Evolutionary conservation across 1,140 invertebrate genomes (phyloP).

Genomic region (Physella acuta): DNA sequence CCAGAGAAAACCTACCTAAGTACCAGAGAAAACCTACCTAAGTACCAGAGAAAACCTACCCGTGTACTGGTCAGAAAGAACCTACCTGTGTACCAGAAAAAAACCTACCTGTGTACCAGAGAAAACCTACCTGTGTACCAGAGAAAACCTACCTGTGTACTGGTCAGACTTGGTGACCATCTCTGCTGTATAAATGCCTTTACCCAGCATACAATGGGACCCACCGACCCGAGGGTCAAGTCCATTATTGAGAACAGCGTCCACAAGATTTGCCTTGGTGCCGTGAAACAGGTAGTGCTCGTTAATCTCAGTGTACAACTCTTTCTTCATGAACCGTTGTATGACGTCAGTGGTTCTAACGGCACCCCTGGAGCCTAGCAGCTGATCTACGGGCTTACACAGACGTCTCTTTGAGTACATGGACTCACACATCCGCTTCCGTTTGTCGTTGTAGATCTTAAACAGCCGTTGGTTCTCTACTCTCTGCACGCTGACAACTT

Average conservation of each 20-base stretch:
- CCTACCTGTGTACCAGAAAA: no score
- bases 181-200: slow-evolving; percentile 44
- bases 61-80: no score
- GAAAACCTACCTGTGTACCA: no score
- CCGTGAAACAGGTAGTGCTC: slow-evolving; percentile 52
- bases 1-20: no score
- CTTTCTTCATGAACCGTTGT: slow-evolving; percentile 1
- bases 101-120: no score
- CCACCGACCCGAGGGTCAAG: slow-evolving; percentile 37
- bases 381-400: no score
- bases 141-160: slow-evolving; percentile 49
- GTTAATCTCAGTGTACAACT: slow-evolving; percentile 37
- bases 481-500: background rate
- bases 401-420: no score
- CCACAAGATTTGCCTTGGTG: slow-evolving; percentile 32
- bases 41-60: no score
- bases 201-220: slow-evolving; percentile 41
- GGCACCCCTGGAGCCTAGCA: background rate
- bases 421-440: background rate
- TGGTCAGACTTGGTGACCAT: slow-evolving; percentile 49
- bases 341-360: background rate
- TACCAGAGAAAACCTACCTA: no score
- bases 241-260: slow-evolving; percentile 34
- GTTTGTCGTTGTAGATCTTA: background rate
- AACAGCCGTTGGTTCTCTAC: background rate